Evolutionary conservation across 2,113 vertebrate genomes (phyloP), one percentile per base, ranked within the genome.

Genomic region (Spea multiplicata): DNA sequence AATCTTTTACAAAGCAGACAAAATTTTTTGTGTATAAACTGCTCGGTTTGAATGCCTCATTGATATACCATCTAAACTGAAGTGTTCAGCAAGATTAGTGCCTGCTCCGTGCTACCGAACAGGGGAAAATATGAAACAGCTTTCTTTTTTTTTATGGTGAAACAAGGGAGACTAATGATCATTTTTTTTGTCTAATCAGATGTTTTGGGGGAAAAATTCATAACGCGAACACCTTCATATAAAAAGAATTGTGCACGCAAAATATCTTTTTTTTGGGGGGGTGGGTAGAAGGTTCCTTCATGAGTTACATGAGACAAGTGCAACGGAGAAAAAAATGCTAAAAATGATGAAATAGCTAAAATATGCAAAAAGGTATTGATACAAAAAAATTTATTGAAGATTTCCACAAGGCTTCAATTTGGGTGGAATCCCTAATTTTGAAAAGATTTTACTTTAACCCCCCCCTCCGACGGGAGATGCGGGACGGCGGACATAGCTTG

Each of bases 1-100:
- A 93, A 93, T 94, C 92, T 94, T 93, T 91, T 91, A 92, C 90
- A 92, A 93, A 94, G 91, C 90, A 93, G 92, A 89, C 91, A 92
- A 91, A 93, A 90, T 93, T 91, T 80, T 92, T 89, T 92, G 89
- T 90, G 90, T 92, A 90, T 92, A 93, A 92, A 92, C 91, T 88
- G 88, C 89, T 90, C 87, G 86, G 87, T 91, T 90, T 92, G 91
- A 91, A 91, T 89, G 89, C 88, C 89, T 90, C 90, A 90, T 92
- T 92, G 90, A 92, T 92, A 91, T 86, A 90, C 87, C 91, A 90
- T 92, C 91, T 89, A 89, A 93, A 93, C 90, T 89, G 88, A 91
- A 93, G 91, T 90, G 89, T 91, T 93, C 92, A 92, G 90, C 90
- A 91, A 91, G 90, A 93, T 92, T 90, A 93, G 88, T 85, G 88